A percentile compares a stretch with the other conserved stretches of the same genome.
Evolutionary conservation across 2,113 vertebrate genomes (phyloP).

Genomic region (Lutjanus erythropterus): DNA sequence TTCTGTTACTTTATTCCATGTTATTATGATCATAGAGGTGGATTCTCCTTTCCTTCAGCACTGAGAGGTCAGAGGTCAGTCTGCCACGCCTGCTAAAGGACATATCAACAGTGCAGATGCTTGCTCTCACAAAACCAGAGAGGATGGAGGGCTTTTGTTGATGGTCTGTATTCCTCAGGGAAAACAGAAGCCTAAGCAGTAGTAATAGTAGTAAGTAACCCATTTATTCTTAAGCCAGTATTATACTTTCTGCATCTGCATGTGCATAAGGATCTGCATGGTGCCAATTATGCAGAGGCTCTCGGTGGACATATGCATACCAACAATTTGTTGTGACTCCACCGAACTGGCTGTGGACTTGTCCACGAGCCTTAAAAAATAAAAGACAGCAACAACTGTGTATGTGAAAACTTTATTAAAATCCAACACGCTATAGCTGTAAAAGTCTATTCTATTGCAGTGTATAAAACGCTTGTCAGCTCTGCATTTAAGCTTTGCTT

Average conservation of each 20-base stretch:
- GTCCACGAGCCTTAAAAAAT: not conserved
- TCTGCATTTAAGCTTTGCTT: not conserved
- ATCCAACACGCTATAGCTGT: no score
- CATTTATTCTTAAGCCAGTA: no score
- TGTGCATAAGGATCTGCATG: no score
- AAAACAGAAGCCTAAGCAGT: no score
- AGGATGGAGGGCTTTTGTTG: no score
- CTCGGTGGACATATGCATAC: no score
- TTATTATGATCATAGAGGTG: not conserved
- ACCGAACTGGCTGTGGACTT: no score
- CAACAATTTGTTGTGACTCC: no score
- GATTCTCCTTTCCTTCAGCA: not conserved
- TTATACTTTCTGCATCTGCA: no score
- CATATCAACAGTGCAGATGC: not conserved
- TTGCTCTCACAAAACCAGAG: not conserved
- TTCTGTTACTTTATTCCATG: not conserved
- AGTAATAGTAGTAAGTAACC: no score
- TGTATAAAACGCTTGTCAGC: not conserved
- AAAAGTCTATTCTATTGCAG: not conserved
- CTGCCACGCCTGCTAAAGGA: not conserved
- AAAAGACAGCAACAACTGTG: not conserved
- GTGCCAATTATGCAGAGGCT: no score
- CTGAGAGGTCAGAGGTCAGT: slow-evolving; percentile 32
- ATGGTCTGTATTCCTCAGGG: no score
- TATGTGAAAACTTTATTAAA: not conserved